phyloP scores from a whole-genome alignment of 2,888 invertebrate genomes.

The Hydroisotoma schaefferi region DNA sequence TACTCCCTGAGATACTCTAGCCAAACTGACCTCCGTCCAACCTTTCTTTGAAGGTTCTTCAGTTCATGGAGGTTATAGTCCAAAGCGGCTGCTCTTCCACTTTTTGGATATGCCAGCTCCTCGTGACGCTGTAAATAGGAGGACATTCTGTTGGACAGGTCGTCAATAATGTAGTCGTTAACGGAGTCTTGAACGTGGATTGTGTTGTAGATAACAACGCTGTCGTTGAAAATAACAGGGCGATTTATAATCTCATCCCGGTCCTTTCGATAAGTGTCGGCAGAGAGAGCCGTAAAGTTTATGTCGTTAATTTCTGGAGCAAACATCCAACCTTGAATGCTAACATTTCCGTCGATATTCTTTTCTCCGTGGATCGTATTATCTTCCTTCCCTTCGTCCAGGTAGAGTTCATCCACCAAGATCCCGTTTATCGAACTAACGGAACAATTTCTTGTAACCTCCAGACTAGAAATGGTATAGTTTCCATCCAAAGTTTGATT shows the following conservation, averaged over 20 bases:
- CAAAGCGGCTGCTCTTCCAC: not conserved
- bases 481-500: constrained; percentile 26
- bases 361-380: constrained; percentile 31
- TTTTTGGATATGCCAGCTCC: not conserved
- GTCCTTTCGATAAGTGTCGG: constrained; percentile 1
- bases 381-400: not conserved
- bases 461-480: constrained; percentile 18
- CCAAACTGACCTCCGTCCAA: constrained; percentile 27
- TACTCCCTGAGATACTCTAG: constrained; percentile 39
- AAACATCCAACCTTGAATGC: constrained; percentile 19
- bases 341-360: constrained; percentile 17
- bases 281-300: constrained; percentile 5
- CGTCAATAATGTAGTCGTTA: constrained; percentile 11
- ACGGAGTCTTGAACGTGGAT: constrained; percentile 22
- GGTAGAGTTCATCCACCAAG: constrained; percentile 15
- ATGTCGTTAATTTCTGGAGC: constrained; percentile 20
- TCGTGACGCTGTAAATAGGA: not conserved
- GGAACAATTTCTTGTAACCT: constrained; percentile 21
- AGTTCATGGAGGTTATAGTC: not conserved
- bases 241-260: constrained; percentile 16
- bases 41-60: not conserved
- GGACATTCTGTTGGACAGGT: not conserved
- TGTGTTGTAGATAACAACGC: constrained; percentile 14
- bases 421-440: constrained; percentile 29
- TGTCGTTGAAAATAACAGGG: constrained; percentile 25